phyloP scores from a whole-genome alignment of 2,797 vertebrate genomes.

The Allobates femoralis region DNA sequence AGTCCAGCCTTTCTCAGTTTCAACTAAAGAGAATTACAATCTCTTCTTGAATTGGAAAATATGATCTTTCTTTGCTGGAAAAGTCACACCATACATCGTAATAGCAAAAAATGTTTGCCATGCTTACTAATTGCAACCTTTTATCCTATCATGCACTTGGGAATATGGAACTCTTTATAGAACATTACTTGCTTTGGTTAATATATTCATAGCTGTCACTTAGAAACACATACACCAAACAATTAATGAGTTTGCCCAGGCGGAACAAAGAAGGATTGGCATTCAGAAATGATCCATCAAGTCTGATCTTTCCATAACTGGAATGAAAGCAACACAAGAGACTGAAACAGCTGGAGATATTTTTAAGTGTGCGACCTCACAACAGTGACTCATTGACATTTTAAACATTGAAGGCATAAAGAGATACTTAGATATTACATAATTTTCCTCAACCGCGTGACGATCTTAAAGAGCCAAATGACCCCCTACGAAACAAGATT shows the following conservation, averaged over 20 bases:
- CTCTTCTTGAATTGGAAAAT: neutral
- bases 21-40: neutral
- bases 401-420: neutral
- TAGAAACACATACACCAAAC: conserved; percentile 10
- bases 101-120: neutral
- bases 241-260: conserved; percentile 33
- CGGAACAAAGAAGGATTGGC: conserved; percentile 36
- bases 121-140: conserved; percentile 27
- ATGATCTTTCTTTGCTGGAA: neutral
- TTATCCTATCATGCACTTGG: conserved; percentile 2
- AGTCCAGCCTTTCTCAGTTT: neutral
- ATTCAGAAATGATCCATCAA: conserved; percentile 29
- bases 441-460: neutral
- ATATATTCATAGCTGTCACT: conserved; percentile 28
- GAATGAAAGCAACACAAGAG: conserved; percentile 23
- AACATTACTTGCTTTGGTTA: conserved; percentile 25
- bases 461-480: neutral
- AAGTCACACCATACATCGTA: neutral
- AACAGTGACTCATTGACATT: conserved; percentile 31
- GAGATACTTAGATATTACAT: neutral
- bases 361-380: conserved; percentile 32
- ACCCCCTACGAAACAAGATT: neutral
- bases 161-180: conserved; percentile 7
- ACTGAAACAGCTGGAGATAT: conserved; percentile 18
- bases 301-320: conserved; percentile 35